A percentile compares a stretch with the other conserved stretches of the same genome.
Conservation (phyloP, 2,797 vertebrate genomes). For the Lepilemur septentrionalis region DNA sequence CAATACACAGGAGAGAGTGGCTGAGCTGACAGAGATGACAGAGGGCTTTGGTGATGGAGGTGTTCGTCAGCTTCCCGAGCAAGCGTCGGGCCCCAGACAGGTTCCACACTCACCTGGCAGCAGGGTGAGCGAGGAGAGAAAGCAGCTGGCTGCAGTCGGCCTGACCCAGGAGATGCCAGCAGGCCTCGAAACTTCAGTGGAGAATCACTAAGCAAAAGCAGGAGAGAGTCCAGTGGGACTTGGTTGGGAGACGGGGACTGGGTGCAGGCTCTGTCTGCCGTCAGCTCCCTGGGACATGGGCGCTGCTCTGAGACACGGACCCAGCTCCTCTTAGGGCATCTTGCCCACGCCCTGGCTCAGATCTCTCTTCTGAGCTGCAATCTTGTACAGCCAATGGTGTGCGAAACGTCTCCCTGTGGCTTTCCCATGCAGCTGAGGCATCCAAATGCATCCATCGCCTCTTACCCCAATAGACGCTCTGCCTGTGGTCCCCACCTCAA, state of each 20-base stretch:
- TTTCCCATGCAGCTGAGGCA: not conserved
- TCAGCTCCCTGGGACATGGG: not conserved
- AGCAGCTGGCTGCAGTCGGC: not conserved
- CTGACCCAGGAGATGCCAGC: not conserved
- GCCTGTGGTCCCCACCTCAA: too few relatives aligned
- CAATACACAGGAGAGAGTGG: fast-evolving
- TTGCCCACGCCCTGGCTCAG: not conserved
- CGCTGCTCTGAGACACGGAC: not conserved
- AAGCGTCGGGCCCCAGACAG: not conserved
- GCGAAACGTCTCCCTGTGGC: not conserved
- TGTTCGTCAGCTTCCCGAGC: not conserved
- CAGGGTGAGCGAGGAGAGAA: not conserved
- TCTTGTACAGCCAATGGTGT: not conserved
- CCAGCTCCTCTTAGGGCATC: not conserved
- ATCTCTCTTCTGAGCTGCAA: not conserved
- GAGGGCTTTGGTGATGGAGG: not conserved
- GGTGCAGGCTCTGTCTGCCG: fast-evolving
- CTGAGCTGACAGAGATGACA: not conserved
- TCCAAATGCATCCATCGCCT: not conserved
- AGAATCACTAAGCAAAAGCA: not conserved
- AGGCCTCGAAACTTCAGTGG: not conserved
- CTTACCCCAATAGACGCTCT: not conserved
- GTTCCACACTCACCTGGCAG: not conserved
- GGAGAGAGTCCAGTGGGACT: not conserved
- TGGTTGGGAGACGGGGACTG: fast-evolving